Evolutionary conservation across 2,797 vertebrate genomes (phyloP).

Genomic region (Uromys caudimaculatus): DNA sequence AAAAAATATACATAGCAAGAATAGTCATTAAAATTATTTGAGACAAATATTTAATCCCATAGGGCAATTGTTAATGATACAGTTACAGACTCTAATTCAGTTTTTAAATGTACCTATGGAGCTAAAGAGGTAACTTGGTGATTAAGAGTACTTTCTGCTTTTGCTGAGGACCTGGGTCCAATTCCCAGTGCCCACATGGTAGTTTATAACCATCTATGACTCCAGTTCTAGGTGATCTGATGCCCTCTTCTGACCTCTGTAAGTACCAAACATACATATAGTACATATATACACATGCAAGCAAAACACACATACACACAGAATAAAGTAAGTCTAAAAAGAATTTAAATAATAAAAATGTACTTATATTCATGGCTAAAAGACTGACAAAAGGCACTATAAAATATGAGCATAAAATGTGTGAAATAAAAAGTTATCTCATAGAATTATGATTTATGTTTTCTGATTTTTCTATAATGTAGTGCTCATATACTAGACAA

Average conservation of each 20-base stretch:
- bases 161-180: background rate
- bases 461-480: constrained; percentile 20
- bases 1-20: background rate
- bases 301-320: background rate
- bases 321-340: background rate
- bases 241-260: background rate
- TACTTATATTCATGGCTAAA: constrained; percentile 27
- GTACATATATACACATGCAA: background rate
- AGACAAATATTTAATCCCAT: constrained; percentile 53
- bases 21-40: constrained; percentile 16
- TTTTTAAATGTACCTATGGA: background rate
- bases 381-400: background rate
- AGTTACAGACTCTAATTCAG: constrained; percentile 8
- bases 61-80: background rate
- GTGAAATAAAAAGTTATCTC: background rate
- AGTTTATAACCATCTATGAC: background rate
- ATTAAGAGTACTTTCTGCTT: background rate
- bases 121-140: background rate
- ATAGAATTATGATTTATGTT: constrained; percentile 15
- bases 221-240: background rate
- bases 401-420: constrained; percentile 28
- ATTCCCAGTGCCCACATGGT: background rate
- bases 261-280: background rate
- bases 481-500: constrained; percentile 10
- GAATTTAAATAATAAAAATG: background rate